These are phyloP conservation scores for Gryon sp. DNA, from an alignment of 1,140 invertebrate genomes.

Conservation along the genomic window DNA sequence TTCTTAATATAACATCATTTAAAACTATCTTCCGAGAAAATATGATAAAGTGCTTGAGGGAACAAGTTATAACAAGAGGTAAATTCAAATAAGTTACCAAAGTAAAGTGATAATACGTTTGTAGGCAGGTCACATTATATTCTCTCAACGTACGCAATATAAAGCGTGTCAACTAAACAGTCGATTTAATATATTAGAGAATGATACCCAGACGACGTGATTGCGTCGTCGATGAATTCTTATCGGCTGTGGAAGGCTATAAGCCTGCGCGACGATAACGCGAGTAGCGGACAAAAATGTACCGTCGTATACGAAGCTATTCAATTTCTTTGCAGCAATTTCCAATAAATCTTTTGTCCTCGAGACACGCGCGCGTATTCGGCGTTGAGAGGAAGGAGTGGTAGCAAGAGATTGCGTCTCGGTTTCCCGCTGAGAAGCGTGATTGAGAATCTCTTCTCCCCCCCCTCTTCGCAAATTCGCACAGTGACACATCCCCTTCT, in stretches of 20 bases:
- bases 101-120: constrained; percentile 41
- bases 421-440: constrained; percentile 74
- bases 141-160: constrained; percentile 61
- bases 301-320: constrained; percentile 66
- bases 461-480: constrained; percentile 72
- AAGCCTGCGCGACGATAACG: constrained; percentile 57
- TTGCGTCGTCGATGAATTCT: constrained; percentile 66
- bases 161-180: constrained; percentile 61
- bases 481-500: constrained; percentile 44
- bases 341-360: constrained; percentile 76
- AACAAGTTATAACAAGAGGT: too few relatives aligned
- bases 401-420: constrained; percentile 74
- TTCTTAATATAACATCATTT: too few relatives aligned
- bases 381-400: constrained; percentile 60
- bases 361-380: constrained; percentile 71
- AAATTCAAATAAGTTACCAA: constrained; percentile 28
- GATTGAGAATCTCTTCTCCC: constrained; percentile 72
- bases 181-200: constrained; percentile 66
- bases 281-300: constrained; percentile 63
- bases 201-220: constrained; percentile 61
- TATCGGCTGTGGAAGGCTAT: constrained; percentile 64
- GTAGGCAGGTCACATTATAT: constrained; percentile 55
- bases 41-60: too few relatives aligned
- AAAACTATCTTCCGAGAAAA: too few relatives aligned
- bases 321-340: constrained; percentile 76